These are phyloP conservation scores for Epistrophe grossulariae DNA, from an alignment of 2,888 invertebrate genomes.

Conservation along the genomic window DNA sequence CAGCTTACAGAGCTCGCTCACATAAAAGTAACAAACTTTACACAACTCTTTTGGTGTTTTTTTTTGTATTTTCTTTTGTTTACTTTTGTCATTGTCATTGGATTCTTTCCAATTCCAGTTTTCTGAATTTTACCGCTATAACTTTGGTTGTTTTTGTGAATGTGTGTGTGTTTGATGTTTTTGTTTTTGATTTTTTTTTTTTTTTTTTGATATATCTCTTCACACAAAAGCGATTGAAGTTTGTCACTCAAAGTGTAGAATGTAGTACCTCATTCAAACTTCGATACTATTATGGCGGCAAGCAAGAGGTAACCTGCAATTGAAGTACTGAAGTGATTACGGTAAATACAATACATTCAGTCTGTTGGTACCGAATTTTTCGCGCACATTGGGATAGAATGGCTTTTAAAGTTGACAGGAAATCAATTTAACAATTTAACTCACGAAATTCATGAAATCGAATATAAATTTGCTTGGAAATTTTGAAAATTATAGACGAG, in stretches of 20 bases:
- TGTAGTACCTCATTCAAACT: conserved; percentile 21
- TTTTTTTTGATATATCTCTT: neutral
- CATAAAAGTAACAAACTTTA: conserved; percentile 19
- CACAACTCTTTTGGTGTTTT: conserved; percentile 4
- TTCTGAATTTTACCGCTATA: conserved; percentile 51
- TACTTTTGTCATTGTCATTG: conserved; percentile 36
- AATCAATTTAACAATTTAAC: neutral
- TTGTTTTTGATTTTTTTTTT: conserved; percentile 1
- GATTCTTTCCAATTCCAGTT: conserved; percentile 53
- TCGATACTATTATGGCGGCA: conserved; percentile 22
- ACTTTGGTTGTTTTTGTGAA: neutral
- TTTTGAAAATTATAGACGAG: neutral
- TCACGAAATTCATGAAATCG: neutral
- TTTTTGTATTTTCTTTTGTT: conserved; percentile 24
- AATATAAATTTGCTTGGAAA: neutral
- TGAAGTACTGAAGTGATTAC: conserved; percentile 4
- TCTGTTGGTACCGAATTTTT: neutral
- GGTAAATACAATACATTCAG: neutral
- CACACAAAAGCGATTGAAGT: conserved; percentile 25
- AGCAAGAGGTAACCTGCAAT: too few species aligned
- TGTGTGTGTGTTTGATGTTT: neutral
- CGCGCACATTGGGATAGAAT: neutral
- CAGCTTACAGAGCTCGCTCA: too few species aligned
- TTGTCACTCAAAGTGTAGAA: conserved; percentile 41
- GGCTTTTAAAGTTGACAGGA: neutral